phyloP scores from a whole-genome alignment of 2,797 vertebrate species.

The Crenuchus spilurus region DNA sequence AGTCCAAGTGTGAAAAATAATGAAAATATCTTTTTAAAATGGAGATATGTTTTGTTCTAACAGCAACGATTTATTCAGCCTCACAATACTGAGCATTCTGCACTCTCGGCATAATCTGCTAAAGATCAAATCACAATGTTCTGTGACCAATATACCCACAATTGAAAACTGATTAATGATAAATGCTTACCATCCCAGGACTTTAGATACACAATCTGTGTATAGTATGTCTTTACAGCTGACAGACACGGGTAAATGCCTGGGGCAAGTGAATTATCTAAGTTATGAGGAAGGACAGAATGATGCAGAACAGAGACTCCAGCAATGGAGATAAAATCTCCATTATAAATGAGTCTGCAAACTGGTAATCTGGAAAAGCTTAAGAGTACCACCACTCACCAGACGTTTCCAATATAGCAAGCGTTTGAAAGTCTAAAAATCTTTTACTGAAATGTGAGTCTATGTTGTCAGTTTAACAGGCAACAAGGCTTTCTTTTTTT shows the following conservation, averaged over 20 bases:
- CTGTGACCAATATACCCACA: not conserved
- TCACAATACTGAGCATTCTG: too few relatives aligned
- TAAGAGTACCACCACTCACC: slow-evolving; percentile 38
- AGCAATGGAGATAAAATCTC: slow-evolving; percentile 59
- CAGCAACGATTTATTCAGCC: too few relatives aligned
- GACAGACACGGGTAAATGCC: slow-evolving; percentile 28
- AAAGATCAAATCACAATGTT: not conserved
- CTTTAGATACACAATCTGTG: not conserved
- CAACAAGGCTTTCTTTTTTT: not conserved
- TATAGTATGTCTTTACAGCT: slow-evolving; percentile 17
- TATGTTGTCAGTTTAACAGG: too few relatives aligned
- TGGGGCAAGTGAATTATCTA: slow-evolving; percentile 29
- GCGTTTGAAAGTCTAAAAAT: slow-evolving; percentile 15
- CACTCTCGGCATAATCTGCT: not conserved
- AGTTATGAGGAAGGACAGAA: slow-evolving; percentile 51
- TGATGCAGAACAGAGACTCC: slow-evolving; percentile 54
- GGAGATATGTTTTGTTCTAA: too few relatives aligned
- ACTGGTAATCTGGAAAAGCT: slow-evolving; percentile 47
- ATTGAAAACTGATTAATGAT: slow-evolving; percentile 1
- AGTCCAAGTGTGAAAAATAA: too few relatives aligned
- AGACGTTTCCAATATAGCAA: slow-evolving; percentile 34
- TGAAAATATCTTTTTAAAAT: too few relatives aligned
- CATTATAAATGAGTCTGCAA: slow-evolving; percentile 61
- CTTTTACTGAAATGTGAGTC: slow-evolving; percentile 1
- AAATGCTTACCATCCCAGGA: not conserved